Conservation (phyloP, 2,797 vertebrate species). For the Helarctos malayanus region DNA sequence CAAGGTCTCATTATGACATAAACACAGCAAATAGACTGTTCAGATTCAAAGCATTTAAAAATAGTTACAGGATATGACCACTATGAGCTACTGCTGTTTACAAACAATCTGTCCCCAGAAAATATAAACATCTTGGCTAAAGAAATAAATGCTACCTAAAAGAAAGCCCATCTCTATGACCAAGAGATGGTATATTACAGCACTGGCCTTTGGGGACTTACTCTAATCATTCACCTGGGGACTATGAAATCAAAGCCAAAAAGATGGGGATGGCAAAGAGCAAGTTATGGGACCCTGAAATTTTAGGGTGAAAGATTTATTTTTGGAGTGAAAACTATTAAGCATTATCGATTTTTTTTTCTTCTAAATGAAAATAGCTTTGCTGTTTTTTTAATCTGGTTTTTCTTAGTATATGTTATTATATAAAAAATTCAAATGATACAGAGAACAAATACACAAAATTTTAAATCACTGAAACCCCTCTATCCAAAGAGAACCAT, state of each 20-base stretch:
- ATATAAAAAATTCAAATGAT: constrained; percentile 34
- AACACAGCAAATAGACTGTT: not conserved
- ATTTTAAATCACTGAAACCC: not conserved
- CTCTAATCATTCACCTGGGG: not conserved
- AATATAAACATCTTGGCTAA: constrained; percentile 31
- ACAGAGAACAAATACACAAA: constrained; percentile 16
- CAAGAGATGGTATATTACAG: not conserved
- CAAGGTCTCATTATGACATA: constrained; percentile 4
- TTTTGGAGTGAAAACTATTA: constrained; percentile 54
- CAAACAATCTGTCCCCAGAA: constrained; percentile 21
- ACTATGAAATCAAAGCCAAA: not conserved
- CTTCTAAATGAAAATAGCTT: not conserved
- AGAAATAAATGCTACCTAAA: not conserved
- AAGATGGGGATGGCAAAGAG: not conserved
- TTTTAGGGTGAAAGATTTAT: constrained; percentile 43
- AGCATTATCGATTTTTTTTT: not conserved
- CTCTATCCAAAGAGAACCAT: not conserved
- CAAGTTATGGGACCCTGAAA: constrained; percentile 48
- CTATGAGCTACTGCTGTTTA: not conserved
- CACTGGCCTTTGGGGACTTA: not conserved
- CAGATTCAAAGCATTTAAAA: constrained; percentile 60
- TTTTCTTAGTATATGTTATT: constrained; percentile 25
- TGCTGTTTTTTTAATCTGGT: not conserved
- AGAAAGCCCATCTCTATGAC: not conserved
- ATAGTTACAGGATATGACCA: constrained; percentile 1